Evolutionary conservation across 2,888 invertebrate species (phyloP), one percentile per base, ranked within the genome.

Genomic region (Cataglyphis altisquamis): DNA sequence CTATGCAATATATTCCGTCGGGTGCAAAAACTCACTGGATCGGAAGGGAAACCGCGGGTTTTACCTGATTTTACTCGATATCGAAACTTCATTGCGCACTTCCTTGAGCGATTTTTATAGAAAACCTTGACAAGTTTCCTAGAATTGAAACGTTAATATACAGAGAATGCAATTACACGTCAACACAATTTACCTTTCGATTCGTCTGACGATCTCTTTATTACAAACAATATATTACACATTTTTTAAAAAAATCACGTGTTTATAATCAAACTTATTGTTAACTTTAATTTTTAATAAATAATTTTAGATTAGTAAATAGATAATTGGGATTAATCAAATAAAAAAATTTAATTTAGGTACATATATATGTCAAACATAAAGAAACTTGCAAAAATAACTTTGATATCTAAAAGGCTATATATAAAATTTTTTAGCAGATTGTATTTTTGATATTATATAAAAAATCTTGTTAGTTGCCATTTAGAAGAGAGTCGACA

Each of bases 51-150:
- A 39, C 29, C 29, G 73, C 25, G 81, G 39, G 72, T 73, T 72
- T 63, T 66, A 66, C 66, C 52, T 29, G 55, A 29, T 77, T 57
- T 77, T 67, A 39, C 52, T 39, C 39, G 25, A 4, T 39, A 80
- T 73, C 41, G 45, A 80, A 80, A 72, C 12, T 80, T n/a, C 32
- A 60, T 72, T 12, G 55, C 74, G 64, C 64, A 64, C 15, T 77
- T 77, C 67, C 67, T 67, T 29, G 18, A 77, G 25, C 12, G 15
- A 55, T 72, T 29, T 75, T 72, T 57, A 48, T 29, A 36, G 21
- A 18, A 41, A 25, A n/a, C 32, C 25, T 45, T 62, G 78, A 70
- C 32, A 32, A 70, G 45, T 29, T 21, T 52, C 21, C 57, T 45
- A 48, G 45, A 64, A 81, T 68, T 45, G 10, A 10, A 25, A 48